Conservation (phyloP, 64 coral and sea anemone genomes). For the Anthopleura sola region DNA sequence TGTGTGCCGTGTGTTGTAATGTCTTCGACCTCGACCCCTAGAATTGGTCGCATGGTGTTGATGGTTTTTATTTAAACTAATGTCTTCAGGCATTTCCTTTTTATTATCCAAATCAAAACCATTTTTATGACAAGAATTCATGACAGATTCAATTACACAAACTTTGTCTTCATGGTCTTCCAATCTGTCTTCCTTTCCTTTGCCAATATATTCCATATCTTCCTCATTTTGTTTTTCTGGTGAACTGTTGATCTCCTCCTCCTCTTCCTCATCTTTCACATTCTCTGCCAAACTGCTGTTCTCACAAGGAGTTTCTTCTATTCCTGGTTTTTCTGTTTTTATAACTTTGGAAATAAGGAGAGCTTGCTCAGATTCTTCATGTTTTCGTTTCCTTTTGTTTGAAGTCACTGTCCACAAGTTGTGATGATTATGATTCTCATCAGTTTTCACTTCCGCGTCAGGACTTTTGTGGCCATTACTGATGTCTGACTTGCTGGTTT, state of each 20-base stretch:
- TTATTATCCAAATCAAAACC: conserved; percentile 1
- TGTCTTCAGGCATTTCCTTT: not conserved
- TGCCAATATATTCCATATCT: not conserved
- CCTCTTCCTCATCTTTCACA: not conserved
- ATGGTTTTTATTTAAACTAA: not conserved
- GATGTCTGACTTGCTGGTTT: not conserved
- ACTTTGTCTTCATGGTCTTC: not conserved
- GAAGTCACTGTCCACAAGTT: not conserved
- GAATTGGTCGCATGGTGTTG: not conserved
- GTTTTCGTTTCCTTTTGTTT: not conserved
- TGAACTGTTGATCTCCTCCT: not conserved
- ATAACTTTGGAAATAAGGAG: not conserved
- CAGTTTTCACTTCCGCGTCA: not conserved
- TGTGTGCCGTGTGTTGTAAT: conserved; percentile 45
- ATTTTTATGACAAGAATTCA: conserved; percentile 7
- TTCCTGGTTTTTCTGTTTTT: not conserved
- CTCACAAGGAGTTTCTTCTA: not conserved
- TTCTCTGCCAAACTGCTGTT: not conserved
- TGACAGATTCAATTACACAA: not conserved
- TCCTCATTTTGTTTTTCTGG: not conserved
- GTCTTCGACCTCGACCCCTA: conserved; percentile 10
- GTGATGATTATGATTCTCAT: not conserved
- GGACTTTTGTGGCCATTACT: not conserved
- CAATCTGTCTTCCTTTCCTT: not conserved
- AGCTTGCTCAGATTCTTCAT: not conserved